Evolutionary conservation across 2,113 vertebrate genomes (phyloP).

Genomic region (Mesocricetus auratus): DNA sequence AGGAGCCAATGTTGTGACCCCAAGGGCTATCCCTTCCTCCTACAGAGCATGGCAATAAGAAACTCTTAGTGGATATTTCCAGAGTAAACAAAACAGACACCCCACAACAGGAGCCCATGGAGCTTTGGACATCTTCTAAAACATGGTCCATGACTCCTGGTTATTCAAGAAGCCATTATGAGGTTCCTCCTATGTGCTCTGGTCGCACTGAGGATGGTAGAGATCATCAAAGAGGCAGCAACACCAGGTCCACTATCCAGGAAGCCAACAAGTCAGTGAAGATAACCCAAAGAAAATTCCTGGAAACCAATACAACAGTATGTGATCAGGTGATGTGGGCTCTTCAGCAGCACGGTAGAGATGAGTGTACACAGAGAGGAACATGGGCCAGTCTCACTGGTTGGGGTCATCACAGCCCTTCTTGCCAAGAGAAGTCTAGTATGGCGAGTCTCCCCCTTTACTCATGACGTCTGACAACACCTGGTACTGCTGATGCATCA

Average conservation of each 20-base stretch:
- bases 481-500: not conserved
- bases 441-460: not conserved
- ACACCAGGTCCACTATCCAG: not conserved
- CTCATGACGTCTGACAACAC: not conserved
- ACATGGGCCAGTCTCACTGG: rapidly evolving
- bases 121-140: not conserved
- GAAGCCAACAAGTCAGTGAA: not conserved
- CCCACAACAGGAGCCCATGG: not conserved
- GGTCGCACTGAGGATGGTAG: too few species aligned
- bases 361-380: rapidly evolving
- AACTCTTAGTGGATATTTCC: not conserved
- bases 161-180: not conserved
- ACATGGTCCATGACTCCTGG: not conserved
- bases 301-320: not conserved
- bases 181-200: not conserved
- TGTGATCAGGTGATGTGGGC: rapidly evolving
- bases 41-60: too few species aligned
- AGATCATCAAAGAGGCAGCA: not conserved
- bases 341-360: too few species aligned
- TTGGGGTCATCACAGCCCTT: not conserved
- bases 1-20: not conserved
- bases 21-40: rapidly evolving
- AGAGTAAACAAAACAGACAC: not conserved
- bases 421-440: not conserved
- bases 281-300: not conserved